phyloP scores from a whole-genome alignment of 2,888 invertebrate genomes.

The Leptinotarsa haldemani region DNA sequence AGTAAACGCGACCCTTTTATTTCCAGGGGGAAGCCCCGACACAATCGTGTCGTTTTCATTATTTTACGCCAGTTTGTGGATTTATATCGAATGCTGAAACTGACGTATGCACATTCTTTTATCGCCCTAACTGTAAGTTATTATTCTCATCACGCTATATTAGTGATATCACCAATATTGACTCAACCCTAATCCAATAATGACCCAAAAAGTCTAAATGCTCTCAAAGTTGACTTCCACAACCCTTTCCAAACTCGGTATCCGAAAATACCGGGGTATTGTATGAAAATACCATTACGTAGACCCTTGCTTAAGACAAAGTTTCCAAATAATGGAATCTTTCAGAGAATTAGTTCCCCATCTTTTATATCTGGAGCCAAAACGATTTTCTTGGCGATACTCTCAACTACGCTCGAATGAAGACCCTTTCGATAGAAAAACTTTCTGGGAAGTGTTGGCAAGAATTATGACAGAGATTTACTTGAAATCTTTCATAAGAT shows the following conservation, averaged over 20 bases:
- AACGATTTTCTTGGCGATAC: not conserved
- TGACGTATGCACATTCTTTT: no score
- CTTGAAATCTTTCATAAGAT: not conserved
- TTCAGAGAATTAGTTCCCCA: constrained; percentile 2
- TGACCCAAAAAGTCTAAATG: not conserved
- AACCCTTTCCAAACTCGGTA: not conserved
- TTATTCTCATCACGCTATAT: no score
- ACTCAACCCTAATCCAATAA: no score
- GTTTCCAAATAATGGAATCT: not conserved
- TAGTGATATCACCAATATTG: no score
- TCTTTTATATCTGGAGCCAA: not conserved
- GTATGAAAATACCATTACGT: not conserved
- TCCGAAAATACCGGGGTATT: not conserved
- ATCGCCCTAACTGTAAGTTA: no score
- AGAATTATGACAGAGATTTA: not conserved
- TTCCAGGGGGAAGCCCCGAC: no score
- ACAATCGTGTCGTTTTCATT: no score
- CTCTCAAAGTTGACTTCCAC: not conserved
- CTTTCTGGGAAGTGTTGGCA: constrained; percentile 8
- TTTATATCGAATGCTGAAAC: no score
- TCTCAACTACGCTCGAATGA: not conserved
- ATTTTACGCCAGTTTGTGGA: no score
- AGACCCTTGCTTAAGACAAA: not conserved
- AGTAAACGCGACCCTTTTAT: no score
- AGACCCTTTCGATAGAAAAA: not conserved